Evolutionary conservation across 2,888 invertebrate genomes (phyloP), one percentile per base, ranked within the genome.

Genomic region (Nephrocerus scutellatus): DNA sequence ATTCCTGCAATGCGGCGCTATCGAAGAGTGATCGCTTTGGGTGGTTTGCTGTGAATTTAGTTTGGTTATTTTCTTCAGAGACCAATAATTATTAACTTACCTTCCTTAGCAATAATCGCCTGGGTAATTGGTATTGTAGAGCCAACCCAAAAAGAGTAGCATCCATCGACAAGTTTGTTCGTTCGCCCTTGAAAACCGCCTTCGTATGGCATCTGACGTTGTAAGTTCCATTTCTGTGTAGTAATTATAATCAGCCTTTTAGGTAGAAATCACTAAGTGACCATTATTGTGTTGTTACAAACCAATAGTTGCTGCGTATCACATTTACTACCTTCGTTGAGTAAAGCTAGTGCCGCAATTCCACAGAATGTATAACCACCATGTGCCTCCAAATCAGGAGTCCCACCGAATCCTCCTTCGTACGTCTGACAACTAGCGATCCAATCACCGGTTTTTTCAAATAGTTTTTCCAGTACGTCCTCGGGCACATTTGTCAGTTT

Each of bases 311-410:
- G 75, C 59, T 61, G 50, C n/a, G 50, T 56, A 48, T 64, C 52
- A 47, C 64, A 64, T 46, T 66, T 64, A 13, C 55, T 48, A 0
- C 59, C 65, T 31, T 64, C 58, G 43, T 64, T 55, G 0, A 99
- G 72, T 43, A 99, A 70, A 4, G 86, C 79, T 29, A 99, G 72
- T 2, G 90, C 79, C 36, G 97, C 93, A 46, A 96, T 76, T 1
- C 90, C 97, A 74, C 98, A 99, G 70, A 91, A 98, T 2, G 96
- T 84, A 68, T 98, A 98, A n/a, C 98, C 98, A 3, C 98, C 98
- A 71, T 98, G 98, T 6, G 98, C 97, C 70, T 99, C 98, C 77
- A 91, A 80, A 7, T 89, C 91, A 2, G 91, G 91, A 50, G 76
- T 83, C 0, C 95, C 96, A 24, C 86, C 87, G 73, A 98, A 98